phyloP scores from a whole-genome alignment of 2,888 invertebrate species.

The Ochropleura plecta region DNA sequence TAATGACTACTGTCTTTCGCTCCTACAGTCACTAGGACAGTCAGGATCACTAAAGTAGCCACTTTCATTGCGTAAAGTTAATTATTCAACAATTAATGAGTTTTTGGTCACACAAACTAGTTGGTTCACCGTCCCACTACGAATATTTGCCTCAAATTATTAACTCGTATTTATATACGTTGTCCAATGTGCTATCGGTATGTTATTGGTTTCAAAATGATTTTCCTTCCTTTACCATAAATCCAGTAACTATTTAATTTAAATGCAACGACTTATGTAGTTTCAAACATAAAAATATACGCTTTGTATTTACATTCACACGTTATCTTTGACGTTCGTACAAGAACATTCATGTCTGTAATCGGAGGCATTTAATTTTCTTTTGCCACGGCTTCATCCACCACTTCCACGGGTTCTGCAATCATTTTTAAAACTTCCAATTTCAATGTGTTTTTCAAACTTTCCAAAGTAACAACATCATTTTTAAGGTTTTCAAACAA shows the following conservation, averaged over 20 bases:
- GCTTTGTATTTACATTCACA: background rate
- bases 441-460: background rate
- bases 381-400: background rate
- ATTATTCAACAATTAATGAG: background rate
- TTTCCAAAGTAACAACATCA: background rate
- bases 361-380: background rate
- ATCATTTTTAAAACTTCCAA: background rate
- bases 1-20: background rate
- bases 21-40: background rate
- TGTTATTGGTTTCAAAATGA: background rate
- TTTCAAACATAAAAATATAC: background rate
- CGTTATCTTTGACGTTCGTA: background rate
- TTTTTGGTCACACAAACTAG: background rate
- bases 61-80: constrained; percentile 8
- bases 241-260: background rate
- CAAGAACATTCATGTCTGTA: background rate
- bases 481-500: background rate
- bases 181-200: background rate
- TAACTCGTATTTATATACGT: constrained; percentile 15
- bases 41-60: background rate
- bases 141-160: background rate
- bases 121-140: background rate
- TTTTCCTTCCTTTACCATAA: constrained; percentile 3
- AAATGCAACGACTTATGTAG: too few relatives aligned
- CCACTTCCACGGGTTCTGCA: too few relatives aligned